Conservation (phyloP, 1,140 invertebrate species). For the Lucilia cuprina region DNA sequence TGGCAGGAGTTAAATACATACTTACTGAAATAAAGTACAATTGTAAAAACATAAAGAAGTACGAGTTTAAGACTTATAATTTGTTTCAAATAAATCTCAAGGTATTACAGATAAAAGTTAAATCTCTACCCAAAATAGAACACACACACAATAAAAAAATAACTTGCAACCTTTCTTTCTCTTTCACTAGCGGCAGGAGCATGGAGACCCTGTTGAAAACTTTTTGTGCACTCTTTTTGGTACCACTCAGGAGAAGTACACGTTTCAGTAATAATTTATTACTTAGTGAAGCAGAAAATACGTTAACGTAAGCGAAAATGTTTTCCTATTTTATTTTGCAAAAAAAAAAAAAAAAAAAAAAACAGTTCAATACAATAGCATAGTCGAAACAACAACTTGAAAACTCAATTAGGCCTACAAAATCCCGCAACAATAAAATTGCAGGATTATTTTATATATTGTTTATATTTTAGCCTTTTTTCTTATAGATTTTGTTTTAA, state of each 20-base stretch:
- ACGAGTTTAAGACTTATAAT: constrained; percentile 1
- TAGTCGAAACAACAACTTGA: constrained; percentile 12
- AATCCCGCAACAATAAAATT: neutral
- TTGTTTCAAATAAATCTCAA: constrained; percentile 30
- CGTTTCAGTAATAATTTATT: constrained; percentile 30
- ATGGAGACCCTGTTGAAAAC: neutral
- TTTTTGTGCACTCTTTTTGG: neutral
- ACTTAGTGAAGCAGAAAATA: constrained; percentile 29
- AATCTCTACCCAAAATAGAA: neutral
- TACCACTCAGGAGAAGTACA: neutral
- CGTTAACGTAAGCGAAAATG: constrained; percentile 22
- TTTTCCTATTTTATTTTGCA: too few species aligned
- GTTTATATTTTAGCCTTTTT: neutral
- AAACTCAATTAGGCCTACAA: constrained; percentile 31
- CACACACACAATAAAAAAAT: neutral
- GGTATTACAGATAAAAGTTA: constrained; percentile 30
- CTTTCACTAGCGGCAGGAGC: too few species aligned
- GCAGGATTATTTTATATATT: neutral
- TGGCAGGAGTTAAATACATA: neutral
- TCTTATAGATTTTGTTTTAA: too few species aligned
- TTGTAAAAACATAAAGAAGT: neutral
- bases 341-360: neutral
- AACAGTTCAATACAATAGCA: neutral
- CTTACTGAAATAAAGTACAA: neutral
- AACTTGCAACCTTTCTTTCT: neutral